Base-by-base conservation (phyloP, 2,797 vertebrate genomes). In the Bradypodion ventrale region DNA sequence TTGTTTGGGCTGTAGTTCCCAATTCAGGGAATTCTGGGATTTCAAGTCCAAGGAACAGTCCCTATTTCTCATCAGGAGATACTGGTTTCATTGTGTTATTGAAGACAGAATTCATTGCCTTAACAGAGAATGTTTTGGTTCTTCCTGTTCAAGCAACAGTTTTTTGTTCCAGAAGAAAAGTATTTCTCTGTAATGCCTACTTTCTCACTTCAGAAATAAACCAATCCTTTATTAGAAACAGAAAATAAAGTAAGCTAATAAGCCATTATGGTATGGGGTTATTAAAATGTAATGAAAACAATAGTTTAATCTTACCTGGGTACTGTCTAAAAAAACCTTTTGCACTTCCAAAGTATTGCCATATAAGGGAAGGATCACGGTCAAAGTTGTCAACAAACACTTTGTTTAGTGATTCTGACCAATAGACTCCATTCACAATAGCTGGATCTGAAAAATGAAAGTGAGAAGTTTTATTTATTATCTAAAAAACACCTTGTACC, bases 311-410 rank as follows among this genome's bases (percentile, higher is more conserved):
- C 96, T 96, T 94, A 99, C 98, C 98, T 75, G 98, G 98, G 86
- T 99, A 99, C 88, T 99, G 98, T 85, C 98, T 97, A 92, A 99
- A 99, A 96, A 99, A 99, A 82, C 98, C 98, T 92, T 98, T 98
- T 77, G 98, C 98, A 40, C 97, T 98, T 93, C 98, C 98, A 87
- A 98, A 99, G 92, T 98, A 98, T 84, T 98, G 97, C 98, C 98
- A 99, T 91, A 98, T 98, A 85, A 99, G 97, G 46, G 98, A 98
- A 16, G 98, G 97, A 86, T 99, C 98, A 78, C 96, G 97, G 93
- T 98, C 97, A 95, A 98, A 99, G 92, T 99, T 99, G 91, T 99
- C 98, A 83, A 99, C 98, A 88, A 99, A 99, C 59, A 99, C 97
- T 93, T 98, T 99, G 91, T 99, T 99, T 92, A 99, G 95, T 74